These are phyloP conservation scores for Psilopogon haemacephalus DNA, from an alignment of 2,113 vertebrate species.

Conservation along the genomic window DNA sequence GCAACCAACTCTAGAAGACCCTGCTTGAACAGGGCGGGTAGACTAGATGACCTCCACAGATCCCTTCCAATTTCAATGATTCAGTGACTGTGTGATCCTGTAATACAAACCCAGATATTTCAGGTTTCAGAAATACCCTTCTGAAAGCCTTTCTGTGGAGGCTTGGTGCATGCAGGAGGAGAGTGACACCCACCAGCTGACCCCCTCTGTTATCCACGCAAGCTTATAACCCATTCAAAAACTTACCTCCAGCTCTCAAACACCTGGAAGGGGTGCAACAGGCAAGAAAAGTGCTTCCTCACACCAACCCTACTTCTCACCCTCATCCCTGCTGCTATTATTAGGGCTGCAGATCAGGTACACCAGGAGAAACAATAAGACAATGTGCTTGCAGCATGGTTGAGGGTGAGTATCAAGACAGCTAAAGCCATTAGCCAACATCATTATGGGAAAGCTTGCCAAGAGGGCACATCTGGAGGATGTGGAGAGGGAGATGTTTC, in stretches of 20 bases:
- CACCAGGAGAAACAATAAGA: background rate
- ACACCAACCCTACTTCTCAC: background rate
- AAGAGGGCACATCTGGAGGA: background rate
- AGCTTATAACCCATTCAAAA: background rate
- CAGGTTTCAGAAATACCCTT: background rate
- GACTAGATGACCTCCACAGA: background rate
- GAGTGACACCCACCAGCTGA: background rate
- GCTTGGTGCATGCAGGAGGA: background rate
- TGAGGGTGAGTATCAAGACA: background rate
- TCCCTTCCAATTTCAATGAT: conserved; percentile 39
- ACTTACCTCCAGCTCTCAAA: conserved; percentile 37
- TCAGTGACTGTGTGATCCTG: conserved; percentile 47
- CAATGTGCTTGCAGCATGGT: background rate
- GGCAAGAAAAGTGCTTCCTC: background rate
- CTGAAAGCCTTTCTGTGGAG: background rate
- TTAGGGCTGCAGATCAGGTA: background rate
- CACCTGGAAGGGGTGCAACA: accelerated
- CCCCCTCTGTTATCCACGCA: background rate
- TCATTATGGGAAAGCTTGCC: background rate
- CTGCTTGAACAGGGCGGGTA: background rate
- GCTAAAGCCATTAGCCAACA: background rate
- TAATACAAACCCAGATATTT: conserved; percentile 57
- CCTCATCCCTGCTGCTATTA: background rate
- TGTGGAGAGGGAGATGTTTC: background rate
- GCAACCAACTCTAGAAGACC: background rate